Evolutionary conservation across 2,113 vertebrate genomes (phyloP), one percentile per base, ranked within the genome.

Genomic region (Datnioides undecimradiatus): DNA sequence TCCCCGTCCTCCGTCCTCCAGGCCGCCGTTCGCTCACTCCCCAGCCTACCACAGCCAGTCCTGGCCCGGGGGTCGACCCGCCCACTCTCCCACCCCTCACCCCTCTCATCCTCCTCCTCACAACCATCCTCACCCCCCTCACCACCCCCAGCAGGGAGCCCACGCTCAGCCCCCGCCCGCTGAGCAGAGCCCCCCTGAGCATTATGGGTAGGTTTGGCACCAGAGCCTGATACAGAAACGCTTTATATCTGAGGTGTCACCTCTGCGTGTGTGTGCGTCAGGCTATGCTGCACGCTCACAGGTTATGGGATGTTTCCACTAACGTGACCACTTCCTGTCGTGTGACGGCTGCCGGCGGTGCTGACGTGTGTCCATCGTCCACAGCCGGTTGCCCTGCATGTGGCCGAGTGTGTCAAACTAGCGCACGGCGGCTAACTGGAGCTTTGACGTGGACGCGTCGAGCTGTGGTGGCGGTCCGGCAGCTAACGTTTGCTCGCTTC

Each of bases 1-100:
- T 88, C 87, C 29, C 90, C 73, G 58, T 73, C 29, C 82, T 73
- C 67, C 80, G 86, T 90, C 48, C 80, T 93, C 93, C 93, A 96
- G 95, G 91, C 95, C 92, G 91, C 93, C 92, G 62, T 93, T 93
- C 79, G 23, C 95, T 91, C 93, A 89, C 82, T 95, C 81, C 33
- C 92, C 93, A 71, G 84, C 87, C 93, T 93, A 89, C 92, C 92
- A 91, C 89, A 93, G 90, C 91, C 93, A 92, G 74, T 80, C 93
- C 90, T 94, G 92, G 87, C 86, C 93, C 88, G 93, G 92, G 34
- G 64, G 71, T 36, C 64, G 92, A 87, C 33, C 52, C 83, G 76
- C 90, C 88, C 62, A 88, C 84, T 95, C 95, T 92, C 93, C 93
- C 84, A 90, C 92, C 92, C 91, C 92, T 79, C 91, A 52, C 88